Base-by-base conservation (phyloP, 1,140 invertebrate species). In the Coboldia fuscipes region DNA sequence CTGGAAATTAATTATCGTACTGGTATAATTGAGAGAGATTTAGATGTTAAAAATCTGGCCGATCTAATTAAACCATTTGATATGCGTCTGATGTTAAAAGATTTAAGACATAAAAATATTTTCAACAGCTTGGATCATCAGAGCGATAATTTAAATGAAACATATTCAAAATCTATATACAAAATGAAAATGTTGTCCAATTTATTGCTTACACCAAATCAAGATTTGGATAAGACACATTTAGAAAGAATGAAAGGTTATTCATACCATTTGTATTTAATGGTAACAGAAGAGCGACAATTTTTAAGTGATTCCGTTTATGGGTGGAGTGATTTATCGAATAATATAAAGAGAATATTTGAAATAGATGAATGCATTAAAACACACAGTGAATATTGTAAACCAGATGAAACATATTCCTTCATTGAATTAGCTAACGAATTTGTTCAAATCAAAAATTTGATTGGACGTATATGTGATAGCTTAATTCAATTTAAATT, bases 211-310 rank as follows among this genome's bases (percentile, higher is more conserved):
- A 50, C 62, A 3, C 75, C 77, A 0, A 69, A 77, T 21, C 68
- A 74, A 41, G 84, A 93, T 45, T 53, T 96, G 19, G 80, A 79
- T 8, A 54, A 72, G 1, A 71, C 70, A 24, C 80, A 82, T 41
- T 70, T 85, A 30, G 80, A 90, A 36, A 64, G 85, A 34, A 79
- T 82, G 41, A 72, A 72, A 57, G 90, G 90, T 27, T 88, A 77
- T 48, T 61, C 72, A 1, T 60, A 65, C 33, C 70, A 81, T 41
- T 43, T 83, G 9, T 58, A 75, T 42, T 40, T 81, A 0, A 44
- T 76, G 34, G 60, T 62, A 4, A 57, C 66, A 15, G 46, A 53
- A 26, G 62, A 68, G 39, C 60, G 64, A 2, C 45, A 42, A 34
- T 42, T 42, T 0, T 36, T 68, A 0, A 38, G 44, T 0, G 41